These are phyloP conservation scores for Pollenia angustigena DNA, from an alignment of 2,888 invertebrate genomes.

Conservation along the genomic window DNA sequence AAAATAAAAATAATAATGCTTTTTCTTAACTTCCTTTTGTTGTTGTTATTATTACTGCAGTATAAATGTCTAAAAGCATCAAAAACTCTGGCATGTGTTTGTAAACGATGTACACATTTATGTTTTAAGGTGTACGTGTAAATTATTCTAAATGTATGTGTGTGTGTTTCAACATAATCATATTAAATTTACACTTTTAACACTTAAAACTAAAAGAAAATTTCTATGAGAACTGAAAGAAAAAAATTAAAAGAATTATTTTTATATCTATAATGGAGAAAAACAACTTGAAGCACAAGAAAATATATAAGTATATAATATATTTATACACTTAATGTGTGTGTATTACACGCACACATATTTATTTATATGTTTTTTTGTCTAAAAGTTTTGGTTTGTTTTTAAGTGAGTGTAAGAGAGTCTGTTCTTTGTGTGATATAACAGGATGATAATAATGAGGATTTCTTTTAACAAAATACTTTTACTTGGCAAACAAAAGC, in stretches of 20 bases:
- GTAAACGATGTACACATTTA: background rate
- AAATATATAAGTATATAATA: background rate
- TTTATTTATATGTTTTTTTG: too few relatives aligned
- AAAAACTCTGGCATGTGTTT: constrained; percentile 30
- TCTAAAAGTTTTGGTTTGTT: too few relatives aligned
- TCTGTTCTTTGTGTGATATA: constrained; percentile 9
- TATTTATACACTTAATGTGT: too few relatives aligned
- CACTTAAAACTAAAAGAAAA: constrained; percentile 57
- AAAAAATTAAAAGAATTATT: constrained; percentile 51
- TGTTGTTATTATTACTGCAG: background rate
- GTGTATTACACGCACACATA: too few relatives aligned
- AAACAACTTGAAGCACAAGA: background rate
- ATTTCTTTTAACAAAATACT: background rate
- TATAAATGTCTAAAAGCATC: constrained; percentile 37
- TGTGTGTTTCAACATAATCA: constrained; percentile 65
- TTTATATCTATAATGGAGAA: constrained; percentile 34
- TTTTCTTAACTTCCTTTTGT: constrained; percentile 20
- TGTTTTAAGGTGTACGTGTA: background rate
- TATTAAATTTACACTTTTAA: constrained; percentile 69
- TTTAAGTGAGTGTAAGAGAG: background rate
- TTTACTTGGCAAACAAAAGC: constrained; percentile 22
- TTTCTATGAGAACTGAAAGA: constrained; percentile 14
- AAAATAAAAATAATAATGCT: constrained; percentile 31
- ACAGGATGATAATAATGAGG: constrained; percentile 11
- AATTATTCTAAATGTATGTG: too few relatives aligned